Evolutionary conservation across 2,888 invertebrate genomes (phyloP), one percentile per base, ranked within the genome.

Genomic region (Troglohyphantes excavatus): DNA sequence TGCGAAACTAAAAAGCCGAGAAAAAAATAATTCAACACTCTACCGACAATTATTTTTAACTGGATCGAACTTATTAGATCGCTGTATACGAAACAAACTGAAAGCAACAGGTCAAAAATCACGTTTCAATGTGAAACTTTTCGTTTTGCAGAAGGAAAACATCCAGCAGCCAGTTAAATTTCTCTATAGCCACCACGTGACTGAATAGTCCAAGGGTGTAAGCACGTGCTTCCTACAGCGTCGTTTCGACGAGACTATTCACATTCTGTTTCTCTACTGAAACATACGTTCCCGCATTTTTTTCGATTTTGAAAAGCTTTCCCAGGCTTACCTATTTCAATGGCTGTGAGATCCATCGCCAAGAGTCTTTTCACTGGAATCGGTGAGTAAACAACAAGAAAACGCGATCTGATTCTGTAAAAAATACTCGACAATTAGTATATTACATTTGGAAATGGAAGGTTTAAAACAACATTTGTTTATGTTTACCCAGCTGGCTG

Each of bases 161-260:
- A 63, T 43, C 53, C 21, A 13, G 0, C 79, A 29, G 53, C 79
- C 68, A 81, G 21, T 73, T 11, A 39, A 21, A 72, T 73, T n/a
- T 2, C 27, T 83, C 33, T 29, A 6, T 27, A n/a, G 13, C 13
- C 39, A 26, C 39, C 83, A 83, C 72, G 83, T 83, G 83, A 73
- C 43, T 5, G 43, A n/a, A n/a, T 17, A 27, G 83, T 72, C 72
- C 73, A 83, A 53, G 83, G 73, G 83, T 46, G 73, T 72, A 27
- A 73, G 73, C 83, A 83, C 83, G 83, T 83, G 83, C 73, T 83
- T 73, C 72, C 72, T 43, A 61, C 23, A 70, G 83, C 83, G 83
- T 83, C 73, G 83, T 73, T 83, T 73, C 43, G 70, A 53, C 53
- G 61, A 33, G 43, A 17, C 23, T 13, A 26, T n/a, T 43, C n/a